Evolutionary conservation across 2,113 vertebrate genomes (phyloP).

Genomic region (Baryphthengus martii): DNA sequence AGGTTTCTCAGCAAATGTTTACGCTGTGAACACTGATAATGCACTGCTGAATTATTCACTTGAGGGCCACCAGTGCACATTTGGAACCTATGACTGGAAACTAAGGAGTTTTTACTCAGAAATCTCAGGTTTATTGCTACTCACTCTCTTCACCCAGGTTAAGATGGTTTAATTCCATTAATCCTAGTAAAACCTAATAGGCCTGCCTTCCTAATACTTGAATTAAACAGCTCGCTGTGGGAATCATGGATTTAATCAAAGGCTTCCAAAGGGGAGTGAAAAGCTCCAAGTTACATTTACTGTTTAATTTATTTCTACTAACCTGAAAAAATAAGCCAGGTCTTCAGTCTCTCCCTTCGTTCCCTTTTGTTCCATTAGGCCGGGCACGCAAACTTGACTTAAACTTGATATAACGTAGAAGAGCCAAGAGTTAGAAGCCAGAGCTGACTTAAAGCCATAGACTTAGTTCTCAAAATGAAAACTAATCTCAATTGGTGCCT

Average conservation of each 20-base stretch:
- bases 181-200: neutral
- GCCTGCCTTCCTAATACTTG: neutral
- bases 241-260: neutral
- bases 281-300: neutral
- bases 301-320: neutral
- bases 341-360: neutral
- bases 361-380: neutral
- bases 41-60: constrained; percentile 12
- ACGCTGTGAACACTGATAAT: neutral
- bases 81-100: neutral
- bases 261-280: neutral
- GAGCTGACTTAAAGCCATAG: neutral
- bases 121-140: neutral
- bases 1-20: neutral
- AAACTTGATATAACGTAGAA: neutral
- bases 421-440: neutral
- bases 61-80: neutral
- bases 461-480: neutral
- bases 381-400: neutral
- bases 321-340: neutral
- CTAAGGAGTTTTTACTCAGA: neutral
- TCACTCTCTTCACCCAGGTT: neutral
- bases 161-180: neutral
- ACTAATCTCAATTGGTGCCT: neutral
- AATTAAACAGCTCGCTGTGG: neutral